Conservation (phyloP, 1,140 invertebrate genomes). For the Euwallacea similis region DNA sequence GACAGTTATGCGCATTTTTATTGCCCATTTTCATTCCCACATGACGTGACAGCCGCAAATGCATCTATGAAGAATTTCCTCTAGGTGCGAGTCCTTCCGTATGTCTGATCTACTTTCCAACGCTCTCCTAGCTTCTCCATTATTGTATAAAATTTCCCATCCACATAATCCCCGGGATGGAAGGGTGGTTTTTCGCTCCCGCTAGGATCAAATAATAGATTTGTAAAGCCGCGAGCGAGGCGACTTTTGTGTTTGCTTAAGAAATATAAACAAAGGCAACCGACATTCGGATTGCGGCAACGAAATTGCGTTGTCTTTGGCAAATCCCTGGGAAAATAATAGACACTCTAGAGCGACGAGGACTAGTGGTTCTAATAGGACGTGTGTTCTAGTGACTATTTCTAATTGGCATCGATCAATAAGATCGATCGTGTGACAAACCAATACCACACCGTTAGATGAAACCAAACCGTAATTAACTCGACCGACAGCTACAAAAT, state of each 20-base stretch:
- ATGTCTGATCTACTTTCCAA: not conserved
- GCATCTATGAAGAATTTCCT: not conserved
- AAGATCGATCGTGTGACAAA: too few relatives aligned
- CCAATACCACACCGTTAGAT: too few relatives aligned
- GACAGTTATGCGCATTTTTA: constrained; percentile 21
- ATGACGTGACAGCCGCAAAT: not conserved
- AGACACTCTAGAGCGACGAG: too few relatives aligned
- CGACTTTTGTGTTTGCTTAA: constrained; percentile 14
- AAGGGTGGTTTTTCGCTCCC: constrained; percentile 2
- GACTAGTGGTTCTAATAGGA: too few relatives aligned
- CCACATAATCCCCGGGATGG: constrained; percentile 4
- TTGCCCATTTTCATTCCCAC: constrained; percentile 8
- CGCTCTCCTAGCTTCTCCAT: not conserved
- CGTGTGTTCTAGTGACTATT: too few relatives aligned
- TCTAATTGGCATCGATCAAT: too few relatives aligned
- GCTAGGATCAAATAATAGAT: constrained; percentile 13
- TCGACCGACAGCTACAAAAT: too few relatives aligned
- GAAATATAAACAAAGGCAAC: constrained; percentile 7
- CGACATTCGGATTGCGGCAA: not conserved
- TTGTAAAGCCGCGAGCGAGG: constrained; percentile 7
- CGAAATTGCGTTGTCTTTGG: not conserved
- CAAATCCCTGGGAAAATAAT: not conserved
- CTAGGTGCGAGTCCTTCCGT: not conserved
- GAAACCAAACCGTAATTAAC: too few relatives aligned
- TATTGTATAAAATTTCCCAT: constrained; percentile 15